phyloP scores from a whole-genome alignment of 2,797 vertebrate genomes.

The Acestrorhynchus altus region DNA sequence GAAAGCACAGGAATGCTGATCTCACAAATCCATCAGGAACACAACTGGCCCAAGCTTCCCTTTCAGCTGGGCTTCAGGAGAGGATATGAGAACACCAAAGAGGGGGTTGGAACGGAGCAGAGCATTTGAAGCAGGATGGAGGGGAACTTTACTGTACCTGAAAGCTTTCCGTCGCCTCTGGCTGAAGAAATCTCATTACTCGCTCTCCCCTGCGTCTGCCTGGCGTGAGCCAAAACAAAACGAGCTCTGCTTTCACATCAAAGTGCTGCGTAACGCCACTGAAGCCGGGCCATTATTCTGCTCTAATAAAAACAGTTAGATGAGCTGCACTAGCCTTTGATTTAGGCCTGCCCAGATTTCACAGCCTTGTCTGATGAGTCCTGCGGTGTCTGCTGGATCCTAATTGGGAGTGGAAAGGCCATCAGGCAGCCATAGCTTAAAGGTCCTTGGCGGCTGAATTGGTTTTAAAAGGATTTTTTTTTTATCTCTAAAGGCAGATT shows the following conservation, averaged over 20 bases:
- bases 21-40: constrained; percentile 56
- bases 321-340: constrained; percentile 57
- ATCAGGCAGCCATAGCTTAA: constrained; percentile 2
- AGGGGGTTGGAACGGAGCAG: constrained; percentile 1
- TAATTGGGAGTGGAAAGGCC: constrained; percentile 33
- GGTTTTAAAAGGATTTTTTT: neutral
- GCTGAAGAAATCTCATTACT: constrained; percentile 69
- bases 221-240: constrained; percentile 60
- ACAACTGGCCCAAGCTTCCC: constrained; percentile 46
- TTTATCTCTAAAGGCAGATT: constrained; percentile 31
- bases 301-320: constrained; percentile 66
- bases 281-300: constrained; percentile 50
- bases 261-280: constrained; percentile 69
- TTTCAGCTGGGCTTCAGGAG: constrained; percentile 48
- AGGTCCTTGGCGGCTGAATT: neutral
- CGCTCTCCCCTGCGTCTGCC: constrained; percentile 54
- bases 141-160: constrained; percentile 54
- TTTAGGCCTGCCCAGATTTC: constrained; percentile 35
- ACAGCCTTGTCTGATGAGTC: constrained; percentile 20
- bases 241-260: constrained; percentile 64
- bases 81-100: constrained; percentile 1
- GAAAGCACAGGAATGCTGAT: neutral
- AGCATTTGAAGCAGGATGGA: neutral
- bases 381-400: constrained; percentile 9
- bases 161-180: constrained; percentile 59